phyloP scores from a whole-genome alignment of 2,888 invertebrate genomes.

The Brachypalpus laphriformis region DNA sequence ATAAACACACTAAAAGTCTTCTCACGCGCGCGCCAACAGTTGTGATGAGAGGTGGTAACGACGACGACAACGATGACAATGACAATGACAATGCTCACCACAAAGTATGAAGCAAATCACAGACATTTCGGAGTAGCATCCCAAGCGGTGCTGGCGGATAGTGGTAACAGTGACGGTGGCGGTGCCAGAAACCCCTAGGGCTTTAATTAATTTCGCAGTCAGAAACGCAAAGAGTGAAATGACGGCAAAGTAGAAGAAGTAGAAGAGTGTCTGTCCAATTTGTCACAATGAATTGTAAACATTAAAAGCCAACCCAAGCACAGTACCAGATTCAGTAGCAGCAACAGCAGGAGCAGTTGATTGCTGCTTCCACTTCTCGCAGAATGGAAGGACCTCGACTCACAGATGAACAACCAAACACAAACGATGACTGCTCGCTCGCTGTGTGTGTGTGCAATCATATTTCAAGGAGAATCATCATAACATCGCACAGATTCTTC shows the following conservation, averaged over 20 bases:
- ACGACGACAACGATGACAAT: conserved; percentile 31
- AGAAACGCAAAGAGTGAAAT: conserved; percentile 66
- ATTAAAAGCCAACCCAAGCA: conserved; percentile 69
- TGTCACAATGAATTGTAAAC: conserved; percentile 74
- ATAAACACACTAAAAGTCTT: conserved; percentile 49
- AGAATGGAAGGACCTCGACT: conserved; percentile 57
- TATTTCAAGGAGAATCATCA: conserved; percentile 52
- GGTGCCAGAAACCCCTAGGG: conserved; percentile 52
- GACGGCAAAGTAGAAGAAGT: conserved; percentile 50
- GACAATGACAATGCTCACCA: conserved; percentile 48
- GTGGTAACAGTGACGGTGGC: background rate
- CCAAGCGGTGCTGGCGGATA: background rate
- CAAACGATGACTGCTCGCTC: conserved; percentile 32
- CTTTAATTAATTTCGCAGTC: conserved; percentile 73
- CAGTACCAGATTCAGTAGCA: conserved; percentile 17
- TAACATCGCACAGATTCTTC: background rate
- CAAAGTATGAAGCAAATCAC: conserved; percentile 58
- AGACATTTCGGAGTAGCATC: conserved; percentile 21
- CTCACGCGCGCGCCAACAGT: conserved; percentile 43
- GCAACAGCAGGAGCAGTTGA: conserved; percentile 53
- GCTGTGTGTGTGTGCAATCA: conserved; percentile 43
- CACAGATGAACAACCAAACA: conserved; percentile 62
- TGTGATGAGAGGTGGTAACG: conserved; percentile 32
- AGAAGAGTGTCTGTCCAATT: conserved; percentile 72
- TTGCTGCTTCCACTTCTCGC: conserved; percentile 54